Evolutionary conservation across 2,113 vertebrate species (phyloP).

Genomic region (Pelvicachromis taeniatus): DNA sequence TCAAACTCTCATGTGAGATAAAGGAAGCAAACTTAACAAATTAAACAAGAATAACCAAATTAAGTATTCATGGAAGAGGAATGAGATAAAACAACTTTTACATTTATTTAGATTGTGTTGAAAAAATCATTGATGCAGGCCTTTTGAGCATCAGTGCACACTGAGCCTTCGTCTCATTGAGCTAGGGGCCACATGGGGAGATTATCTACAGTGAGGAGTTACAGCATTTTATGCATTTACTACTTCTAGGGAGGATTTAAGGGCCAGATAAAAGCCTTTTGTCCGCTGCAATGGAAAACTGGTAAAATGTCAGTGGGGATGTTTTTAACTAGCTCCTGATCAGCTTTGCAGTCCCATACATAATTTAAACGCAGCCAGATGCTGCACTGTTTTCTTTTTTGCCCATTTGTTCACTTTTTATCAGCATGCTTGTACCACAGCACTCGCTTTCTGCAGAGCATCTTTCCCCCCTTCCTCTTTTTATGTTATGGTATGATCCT

Average conservation of each 20-base stretch:
- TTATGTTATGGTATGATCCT: not conserved
- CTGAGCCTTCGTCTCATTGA: not conserved
- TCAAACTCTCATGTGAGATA: not conserved
- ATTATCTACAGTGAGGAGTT: not conserved
- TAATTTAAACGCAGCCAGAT: not conserved
- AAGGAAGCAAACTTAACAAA: not conserved
- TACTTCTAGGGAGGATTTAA: not conserved
- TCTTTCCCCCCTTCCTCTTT: not conserved
- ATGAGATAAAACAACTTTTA: not conserved
- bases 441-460: not conserved
- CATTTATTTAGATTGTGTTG: no score
- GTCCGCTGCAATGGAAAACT: fast-evolving
- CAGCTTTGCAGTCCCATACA: not conserved
- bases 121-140: no score
- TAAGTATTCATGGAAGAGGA: not conserved
- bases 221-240: not conserved
- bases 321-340: not conserved
- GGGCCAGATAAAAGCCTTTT: not conserved
- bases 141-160: no score
- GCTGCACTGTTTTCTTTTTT: not conserved
- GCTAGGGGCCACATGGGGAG: not conserved
- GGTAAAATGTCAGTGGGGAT: not conserved
- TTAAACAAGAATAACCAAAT: not conserved
- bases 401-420: not conserved
- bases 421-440: not conserved